These are phyloP conservation scores for Copidosoma aretas DNA, from an alignment of 2,888 invertebrate genomes.

Conservation along the genomic window DNA sequence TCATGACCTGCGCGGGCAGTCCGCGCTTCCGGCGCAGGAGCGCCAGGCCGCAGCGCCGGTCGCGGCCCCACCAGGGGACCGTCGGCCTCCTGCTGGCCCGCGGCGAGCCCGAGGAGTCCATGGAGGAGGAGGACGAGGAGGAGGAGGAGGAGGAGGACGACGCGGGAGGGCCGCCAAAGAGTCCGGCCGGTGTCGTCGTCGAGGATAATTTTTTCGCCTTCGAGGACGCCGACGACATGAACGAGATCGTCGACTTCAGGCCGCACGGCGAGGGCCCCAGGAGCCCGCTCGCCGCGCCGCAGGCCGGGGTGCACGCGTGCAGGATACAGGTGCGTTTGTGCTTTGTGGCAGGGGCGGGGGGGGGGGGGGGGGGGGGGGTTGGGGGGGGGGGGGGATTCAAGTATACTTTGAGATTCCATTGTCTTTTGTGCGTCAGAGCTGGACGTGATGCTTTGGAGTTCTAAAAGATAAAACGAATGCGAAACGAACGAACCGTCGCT, in stretches of 20 bases:
- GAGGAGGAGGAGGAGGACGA: slow-evolving; percentile 43
- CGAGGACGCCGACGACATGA: slow-evolving; percentile 57
- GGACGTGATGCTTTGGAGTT: no score
- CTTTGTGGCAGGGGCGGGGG: no score
- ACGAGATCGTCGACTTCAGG: slow-evolving; percentile 59
- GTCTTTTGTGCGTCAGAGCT: no score
- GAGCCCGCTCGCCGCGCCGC: slow-evolving; percentile 31
- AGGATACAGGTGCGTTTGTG: slow-evolving; percentile 41
- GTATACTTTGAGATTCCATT: no score
- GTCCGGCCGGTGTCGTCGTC: slow-evolving; percentile 10
- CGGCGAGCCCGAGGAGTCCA: slow-evolving; percentile 54
- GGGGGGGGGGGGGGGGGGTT: no score
- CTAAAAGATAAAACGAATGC: no score
- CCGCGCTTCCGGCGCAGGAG: slow-evolving; percentile 55
- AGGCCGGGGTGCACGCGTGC: slow-evolving; percentile 28
- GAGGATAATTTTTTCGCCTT: slow-evolving; percentile 54
- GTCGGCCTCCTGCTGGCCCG: slow-evolving; percentile 37
- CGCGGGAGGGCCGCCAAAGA: slow-evolving; percentile 18
- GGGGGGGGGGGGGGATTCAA: no score
- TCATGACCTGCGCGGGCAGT: slow-evolving; percentile 58
- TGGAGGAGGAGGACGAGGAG: slow-evolving; percentile 52
- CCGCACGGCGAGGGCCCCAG: slow-evolving; percentile 56
- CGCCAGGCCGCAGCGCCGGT: slow-evolving; percentile 19
- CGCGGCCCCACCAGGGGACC: neutral
- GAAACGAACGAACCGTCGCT: no score